These are phyloP conservation scores for Drosophila flavopinicola DNA, from an alignment of 2,888 invertebrate species.

Conservation along the genomic window DNA sequence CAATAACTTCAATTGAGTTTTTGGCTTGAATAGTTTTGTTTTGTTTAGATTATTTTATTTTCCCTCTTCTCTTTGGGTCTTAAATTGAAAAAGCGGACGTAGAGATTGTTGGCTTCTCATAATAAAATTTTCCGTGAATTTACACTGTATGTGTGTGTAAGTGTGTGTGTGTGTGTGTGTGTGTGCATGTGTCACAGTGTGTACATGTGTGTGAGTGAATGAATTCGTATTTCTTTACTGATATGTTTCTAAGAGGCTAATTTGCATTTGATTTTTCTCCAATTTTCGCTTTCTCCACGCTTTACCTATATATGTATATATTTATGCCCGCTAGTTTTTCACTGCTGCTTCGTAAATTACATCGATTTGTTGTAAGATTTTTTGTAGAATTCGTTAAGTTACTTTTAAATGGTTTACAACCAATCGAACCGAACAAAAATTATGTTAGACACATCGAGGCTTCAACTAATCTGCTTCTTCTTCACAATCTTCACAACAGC, in stretches of 20 bases:
- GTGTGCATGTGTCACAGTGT: conserved; percentile 18
- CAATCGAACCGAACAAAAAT: conserved; percentile 35
- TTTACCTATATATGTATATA: conserved; percentile 21
- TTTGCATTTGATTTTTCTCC: conserved; percentile 66
- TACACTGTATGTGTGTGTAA: conserved; percentile 57
- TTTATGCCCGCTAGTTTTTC: conserved; percentile 24
- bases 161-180: conserved; percentile 17
- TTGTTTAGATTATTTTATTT: conserved; percentile 19
- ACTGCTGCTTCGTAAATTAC: conserved; percentile 21
- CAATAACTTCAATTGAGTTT: conserved; percentile 38
- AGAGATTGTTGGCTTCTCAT: conserved; percentile 61
- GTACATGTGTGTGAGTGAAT: conserved; percentile 32
- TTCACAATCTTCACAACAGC: conserved; percentile 20
- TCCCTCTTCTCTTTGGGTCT: conserved; percentile 30
- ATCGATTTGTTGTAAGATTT: conserved; percentile 45
- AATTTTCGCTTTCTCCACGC: conserved; percentile 26
- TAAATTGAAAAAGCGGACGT: conserved; percentile 72
- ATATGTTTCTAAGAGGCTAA: conserved; percentile 85
- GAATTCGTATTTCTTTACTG: conserved; percentile 72
- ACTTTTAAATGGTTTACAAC: conserved; percentile 26
- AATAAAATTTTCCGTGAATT: conserved; percentile 64
- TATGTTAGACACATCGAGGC: conserved; percentile 37
- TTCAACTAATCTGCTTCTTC: conserved; percentile 2
- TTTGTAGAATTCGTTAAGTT: conserved; percentile 21
- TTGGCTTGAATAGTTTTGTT: conserved; percentile 39